Evolutionary conservation across 2,113 vertebrate genomes (phyloP).

Genomic region (Callospermophilus lateralis): DNA sequence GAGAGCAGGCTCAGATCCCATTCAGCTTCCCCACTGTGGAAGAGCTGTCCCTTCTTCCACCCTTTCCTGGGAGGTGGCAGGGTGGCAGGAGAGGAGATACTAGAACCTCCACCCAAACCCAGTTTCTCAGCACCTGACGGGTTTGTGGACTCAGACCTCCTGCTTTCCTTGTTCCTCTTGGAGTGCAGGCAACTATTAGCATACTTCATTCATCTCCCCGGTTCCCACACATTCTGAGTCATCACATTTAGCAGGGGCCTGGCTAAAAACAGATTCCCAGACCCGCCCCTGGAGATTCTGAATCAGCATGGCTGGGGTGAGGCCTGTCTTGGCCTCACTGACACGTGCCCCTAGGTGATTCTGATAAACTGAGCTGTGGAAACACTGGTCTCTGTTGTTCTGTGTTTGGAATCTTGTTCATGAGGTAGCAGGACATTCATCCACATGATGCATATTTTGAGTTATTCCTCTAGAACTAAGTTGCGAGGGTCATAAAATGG

Average conservation of each 20-base stretch:
- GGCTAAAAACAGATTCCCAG: conserved; percentile 50
- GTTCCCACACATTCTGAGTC: conserved; percentile 69
- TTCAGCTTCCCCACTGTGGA: not conserved
- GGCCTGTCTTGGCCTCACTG: conserved; percentile 13
- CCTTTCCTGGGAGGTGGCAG: not conserved
- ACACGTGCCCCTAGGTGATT: conserved; percentile 46
- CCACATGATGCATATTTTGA: not conserved
- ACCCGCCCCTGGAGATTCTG: conserved; percentile 36
- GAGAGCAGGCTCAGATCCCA: not conserved
- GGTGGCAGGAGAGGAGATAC: not conserved
- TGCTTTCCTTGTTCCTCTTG: not conserved
- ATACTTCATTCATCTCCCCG: conserved; percentile 27
- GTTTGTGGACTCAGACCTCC: not conserved
- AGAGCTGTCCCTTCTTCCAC: not conserved
- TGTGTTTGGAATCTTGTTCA: not conserved
- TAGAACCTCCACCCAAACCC: not conserved
- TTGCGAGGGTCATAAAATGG: not conserved
- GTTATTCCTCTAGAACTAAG: not conserved
- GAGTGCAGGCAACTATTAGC: not conserved
- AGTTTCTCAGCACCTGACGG: not conserved
- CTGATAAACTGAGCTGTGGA: not conserved
- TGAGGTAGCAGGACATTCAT: not conserved
- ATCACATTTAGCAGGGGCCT: not conserved
- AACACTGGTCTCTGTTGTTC: not conserved
- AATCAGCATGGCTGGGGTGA: conserved; percentile 57